Percentiles rank a stretch among this genome's conserved stretches.
These are phyloP conservation scores for Cheilosia vulpina DNA, from an alignment of 2,888 invertebrate genomes.

Conservation along the genomic window DNA sequence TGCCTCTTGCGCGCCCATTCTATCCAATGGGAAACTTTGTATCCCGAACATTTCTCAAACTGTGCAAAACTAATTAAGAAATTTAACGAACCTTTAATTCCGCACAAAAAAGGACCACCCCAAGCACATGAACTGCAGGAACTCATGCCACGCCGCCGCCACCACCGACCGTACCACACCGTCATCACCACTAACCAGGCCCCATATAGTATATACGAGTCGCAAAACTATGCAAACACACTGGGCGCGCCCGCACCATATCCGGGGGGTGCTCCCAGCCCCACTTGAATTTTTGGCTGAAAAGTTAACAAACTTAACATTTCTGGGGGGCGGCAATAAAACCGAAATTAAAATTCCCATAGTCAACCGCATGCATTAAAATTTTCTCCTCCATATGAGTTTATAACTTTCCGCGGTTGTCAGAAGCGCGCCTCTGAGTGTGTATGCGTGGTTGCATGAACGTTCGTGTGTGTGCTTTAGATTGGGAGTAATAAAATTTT, in stretches of 20 bases:
- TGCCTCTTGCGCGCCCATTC: constrained; percentile 8
- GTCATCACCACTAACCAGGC: constrained; percentile 47
- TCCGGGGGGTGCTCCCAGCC: not conserved
- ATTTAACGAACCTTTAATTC: constrained; percentile 75
- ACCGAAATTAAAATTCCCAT: constrained; percentile 75
- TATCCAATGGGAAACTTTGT: constrained; percentile 63
- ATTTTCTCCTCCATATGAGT: constrained; percentile 76
- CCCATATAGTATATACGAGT: not conserved
- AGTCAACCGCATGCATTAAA: constrained; percentile 75
- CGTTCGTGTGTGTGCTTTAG: constrained; percentile 28
- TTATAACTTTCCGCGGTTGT: constrained; percentile 74
- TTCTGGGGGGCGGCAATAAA: constrained; percentile 74
- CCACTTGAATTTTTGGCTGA: constrained; percentile 59
- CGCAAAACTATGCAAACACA: constrained; percentile 30
- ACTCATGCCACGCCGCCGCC: not conserved
- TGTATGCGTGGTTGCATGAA: not conserved
- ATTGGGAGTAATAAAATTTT: constrained; percentile 67
- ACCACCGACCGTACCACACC: constrained; percentile 3
- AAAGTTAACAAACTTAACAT: constrained; percentile 75
- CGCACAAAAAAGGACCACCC: constrained; percentile 62
- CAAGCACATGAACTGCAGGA: constrained; percentile 62
- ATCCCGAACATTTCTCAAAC: constrained; percentile 65
- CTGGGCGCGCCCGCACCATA: not conserved
- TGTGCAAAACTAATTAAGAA: constrained; percentile 75
- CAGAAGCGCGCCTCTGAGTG: not conserved